A percentile compares a stretch with the other conserved stretches of the same genome.
Evolutionary conservation across 2,888 invertebrate genomes (phyloP).

Genomic region (Athrips mouffetella): DNA sequence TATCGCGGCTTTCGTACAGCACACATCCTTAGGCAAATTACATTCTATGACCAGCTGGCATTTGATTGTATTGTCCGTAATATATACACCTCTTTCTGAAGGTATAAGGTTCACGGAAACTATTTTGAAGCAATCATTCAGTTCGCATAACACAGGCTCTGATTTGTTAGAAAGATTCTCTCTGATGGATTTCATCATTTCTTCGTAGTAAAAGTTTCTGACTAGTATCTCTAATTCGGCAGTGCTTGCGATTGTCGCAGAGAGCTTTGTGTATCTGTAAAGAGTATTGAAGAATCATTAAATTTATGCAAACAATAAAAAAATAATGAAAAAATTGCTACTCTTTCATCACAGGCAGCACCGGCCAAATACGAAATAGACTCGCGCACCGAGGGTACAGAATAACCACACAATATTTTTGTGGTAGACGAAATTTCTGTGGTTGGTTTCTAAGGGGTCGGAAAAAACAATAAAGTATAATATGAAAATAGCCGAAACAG

Average conservation of each 20-base stretch:
- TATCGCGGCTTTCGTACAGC: slow-evolving; percentile 80
- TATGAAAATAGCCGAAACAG: too few relatives aligned
- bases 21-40: slow-evolving; percentile 80
- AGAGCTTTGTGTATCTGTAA: slow-evolving; percentile 85
- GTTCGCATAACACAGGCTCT: slow-evolving; percentile 72
- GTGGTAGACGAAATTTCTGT: too few relatives aligned
- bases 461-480: too few relatives aligned
- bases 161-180: slow-evolving; percentile 60
- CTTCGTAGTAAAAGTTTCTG: slow-evolving; percentile 88
- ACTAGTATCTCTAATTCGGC: slow-evolving; percentile 85
- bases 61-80: slow-evolving; percentile 65
- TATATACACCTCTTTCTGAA: slow-evolving; percentile 72
- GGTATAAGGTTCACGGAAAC: slow-evolving; percentile 74
- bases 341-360: too few relatives aligned
- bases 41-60: slow-evolving; percentile 60
- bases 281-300: neutral
- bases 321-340: too few relatives aligned
- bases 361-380: too few relatives aligned
- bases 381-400: too few relatives aligned
- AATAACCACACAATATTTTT: too few relatives aligned
- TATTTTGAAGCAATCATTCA: slow-evolving; percentile 77
- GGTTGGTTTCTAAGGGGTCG: too few relatives aligned
- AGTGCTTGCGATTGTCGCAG: slow-evolving; percentile 88
- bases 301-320: too few relatives aligned
- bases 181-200: slow-evolving; percentile 85